Conservation (phyloP, 2,797 vertebrate species). For the Megaceryle alcyon region DNA sequence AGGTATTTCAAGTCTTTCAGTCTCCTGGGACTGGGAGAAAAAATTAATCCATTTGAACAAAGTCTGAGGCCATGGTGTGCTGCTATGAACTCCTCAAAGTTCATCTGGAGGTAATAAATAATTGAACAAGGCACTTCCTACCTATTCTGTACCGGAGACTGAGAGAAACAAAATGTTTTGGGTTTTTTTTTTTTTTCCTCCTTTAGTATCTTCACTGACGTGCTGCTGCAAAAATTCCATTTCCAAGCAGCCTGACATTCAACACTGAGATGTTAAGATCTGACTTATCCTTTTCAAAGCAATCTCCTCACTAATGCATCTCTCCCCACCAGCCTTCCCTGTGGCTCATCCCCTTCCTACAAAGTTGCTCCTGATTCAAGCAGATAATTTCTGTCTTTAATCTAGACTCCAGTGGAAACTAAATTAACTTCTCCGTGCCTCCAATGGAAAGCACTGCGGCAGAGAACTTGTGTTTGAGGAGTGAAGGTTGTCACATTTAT, state of each 20-base stretch:
- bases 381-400: constrained; percentile 61
- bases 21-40: neutral
- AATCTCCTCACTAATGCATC: constrained; percentile 28
- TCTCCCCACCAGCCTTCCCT: constrained; percentile 22
- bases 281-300: constrained; percentile 15
- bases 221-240: neutral
- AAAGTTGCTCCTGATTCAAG: constrained; percentile 39
- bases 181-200: neutral
- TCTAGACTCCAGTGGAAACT: constrained; percentile 38
- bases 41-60: neutral
- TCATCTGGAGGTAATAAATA: neutral
- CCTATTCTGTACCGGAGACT: neutral
- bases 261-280: constrained; percentile 49
- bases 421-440: constrained; percentile 33
- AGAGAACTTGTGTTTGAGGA: fast-evolving
- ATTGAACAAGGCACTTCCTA: neutral
- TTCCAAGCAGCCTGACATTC: constrained; percentile 36
- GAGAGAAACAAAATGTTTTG: neutral
- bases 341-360: constrained; percentile 19
- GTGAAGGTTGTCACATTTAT: neutral
- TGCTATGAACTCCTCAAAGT: neutral
- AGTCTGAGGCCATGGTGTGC: neutral
- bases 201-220: neutral
- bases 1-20: neutral
- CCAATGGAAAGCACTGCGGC: neutral